These are phyloP conservation scores for Epizoanthus illoricatus DNA, from an alignment of 92 coral and sea anemone species.

Conservation along the genomic window DNA sequence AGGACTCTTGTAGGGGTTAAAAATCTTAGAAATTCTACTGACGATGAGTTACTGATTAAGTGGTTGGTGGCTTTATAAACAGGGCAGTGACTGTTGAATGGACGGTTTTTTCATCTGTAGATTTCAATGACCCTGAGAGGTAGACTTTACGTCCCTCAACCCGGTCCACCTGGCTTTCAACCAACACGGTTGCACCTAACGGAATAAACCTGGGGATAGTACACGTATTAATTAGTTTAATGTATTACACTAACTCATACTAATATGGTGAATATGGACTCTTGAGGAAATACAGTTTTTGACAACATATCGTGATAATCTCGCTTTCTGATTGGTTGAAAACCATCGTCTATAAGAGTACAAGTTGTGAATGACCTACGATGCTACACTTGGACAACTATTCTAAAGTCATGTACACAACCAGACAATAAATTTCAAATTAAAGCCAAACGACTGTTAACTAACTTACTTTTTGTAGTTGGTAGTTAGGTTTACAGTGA, in stretches of 20 bases:
- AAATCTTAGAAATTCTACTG: too few species aligned
- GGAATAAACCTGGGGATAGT: conserved; percentile 29
- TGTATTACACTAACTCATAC: background rate
- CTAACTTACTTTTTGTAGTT: conserved; percentile 70
- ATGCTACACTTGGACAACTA: background rate
- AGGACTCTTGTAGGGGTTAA: too few species aligned
- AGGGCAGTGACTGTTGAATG: conserved; percentile 69
- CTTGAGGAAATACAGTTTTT: too few species aligned
- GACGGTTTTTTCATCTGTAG: conserved; percentile 59
- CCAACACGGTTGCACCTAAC: conserved; percentile 50
- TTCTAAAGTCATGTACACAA: background rate
- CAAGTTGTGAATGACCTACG: background rate
- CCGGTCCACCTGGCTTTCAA: conserved; percentile 70
- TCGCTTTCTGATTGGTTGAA: too few species aligned
- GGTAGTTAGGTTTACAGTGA: conserved; percentile 78
- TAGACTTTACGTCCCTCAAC: conserved; percentile 85
- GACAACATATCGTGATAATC: too few species aligned
- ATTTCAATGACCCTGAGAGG: conserved; percentile 63
- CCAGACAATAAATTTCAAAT: background rate
- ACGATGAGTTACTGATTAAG: background rate
- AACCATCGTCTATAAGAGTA: too few species aligned
- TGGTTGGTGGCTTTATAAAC: conserved; percentile 41
- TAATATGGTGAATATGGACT: too few species aligned
- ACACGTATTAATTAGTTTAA: background rate
- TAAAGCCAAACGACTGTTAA: background rate